Evolutionary conservation across 2,888 invertebrate species (phyloP), one percentile per base, ranked within the genome.

Genomic region (Torymus auratus): DNA sequence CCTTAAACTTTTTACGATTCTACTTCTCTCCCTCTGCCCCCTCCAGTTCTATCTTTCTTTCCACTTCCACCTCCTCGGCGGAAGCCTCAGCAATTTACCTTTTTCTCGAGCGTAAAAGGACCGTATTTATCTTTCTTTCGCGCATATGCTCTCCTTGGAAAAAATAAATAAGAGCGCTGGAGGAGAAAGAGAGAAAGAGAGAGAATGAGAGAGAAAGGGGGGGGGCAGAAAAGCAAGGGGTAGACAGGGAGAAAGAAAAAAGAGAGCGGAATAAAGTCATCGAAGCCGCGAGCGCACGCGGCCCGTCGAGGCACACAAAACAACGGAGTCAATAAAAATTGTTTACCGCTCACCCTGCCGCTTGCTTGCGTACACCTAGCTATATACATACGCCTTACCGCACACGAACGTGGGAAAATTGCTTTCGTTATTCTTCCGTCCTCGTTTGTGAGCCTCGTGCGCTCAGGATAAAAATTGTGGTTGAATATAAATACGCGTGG

Each of bases 351-450:
- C 28, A 4, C 28, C 28, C 7, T 28, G 28, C 28, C 28, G 28
- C 28, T 28, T 28, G 28, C 28, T 28, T 28, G 28, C 28, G 5
- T 28, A 28, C 3, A 28, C 75, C 20, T 20, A 20, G 2, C 23
- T 14, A n/a, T 15, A 2, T 14, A 23, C 17, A 13, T 13, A 76
- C 14, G n/a, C 15, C 65, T 41, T 41, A 50, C 20, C 41, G 15
- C 60, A 17, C 28, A 28, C 5, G 14, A 41, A 20, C n/a, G 65
- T 1, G 50, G 61, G 50, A 79, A 79, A 79, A 79, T 79, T 79
- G 70, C 79, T 79, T 79, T 79, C 79, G 79, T 79, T 79, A 79
- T 69, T 69, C 58, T 73, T 52, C n/a, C 13, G 60, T 14, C 28
- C 70, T 60, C 65, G 78, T 71, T 78, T 60, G 17, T 17, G 41